Conservation (phyloP, 1,140 invertebrate genomes). For the Amphibalanus amphitrite region DNA sequence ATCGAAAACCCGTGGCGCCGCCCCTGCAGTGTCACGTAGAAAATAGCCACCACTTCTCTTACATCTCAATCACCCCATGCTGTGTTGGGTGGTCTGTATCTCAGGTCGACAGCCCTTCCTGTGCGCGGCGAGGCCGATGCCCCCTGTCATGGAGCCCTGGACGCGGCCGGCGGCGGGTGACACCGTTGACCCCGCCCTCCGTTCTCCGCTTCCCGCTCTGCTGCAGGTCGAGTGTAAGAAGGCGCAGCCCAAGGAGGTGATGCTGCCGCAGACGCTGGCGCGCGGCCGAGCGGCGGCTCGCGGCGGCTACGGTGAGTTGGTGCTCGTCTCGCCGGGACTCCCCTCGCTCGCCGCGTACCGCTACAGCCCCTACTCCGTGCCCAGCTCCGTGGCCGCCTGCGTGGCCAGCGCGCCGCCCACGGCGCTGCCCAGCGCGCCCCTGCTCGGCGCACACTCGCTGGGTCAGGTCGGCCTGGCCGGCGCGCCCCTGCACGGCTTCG, state of each 20-base stretch:
- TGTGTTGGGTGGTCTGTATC: no score
- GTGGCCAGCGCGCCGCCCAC: slow-evolving; percentile 27
- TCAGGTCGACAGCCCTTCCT: no score
- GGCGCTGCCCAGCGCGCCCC: slow-evolving; percentile 23
- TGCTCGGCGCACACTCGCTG: slow-evolving; percentile 15
- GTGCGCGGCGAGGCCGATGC: no score
- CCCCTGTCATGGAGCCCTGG: no score
- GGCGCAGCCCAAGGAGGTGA: slow-evolving; percentile 98
- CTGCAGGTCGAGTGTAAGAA: slow-evolving; percentile 95
- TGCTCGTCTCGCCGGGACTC: slow-evolving; percentile 49
- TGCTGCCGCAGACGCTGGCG: slow-evolving; percentile 84
- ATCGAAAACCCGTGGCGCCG: no score
- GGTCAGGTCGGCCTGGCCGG: slow-evolving; percentile 13
- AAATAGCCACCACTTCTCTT: no score
- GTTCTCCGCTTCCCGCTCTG: no score
- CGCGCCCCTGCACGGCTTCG: slow-evolving; percentile 7
- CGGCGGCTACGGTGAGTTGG: slow-evolving; percentile 81
- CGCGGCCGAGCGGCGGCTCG: slow-evolving; percentile 79
- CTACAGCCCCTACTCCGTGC: slow-evolving; percentile 40
- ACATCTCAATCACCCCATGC: no score
- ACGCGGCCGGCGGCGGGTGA: no score
- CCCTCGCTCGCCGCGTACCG: slow-evolving; percentile 28
- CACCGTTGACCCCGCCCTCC: no score
- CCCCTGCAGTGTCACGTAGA: no score
- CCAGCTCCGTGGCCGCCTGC: slow-evolving; percentile 28